phyloP scores from a whole-genome alignment of 2,888 invertebrate genomes.

The Diarsia brunnea region DNA sequence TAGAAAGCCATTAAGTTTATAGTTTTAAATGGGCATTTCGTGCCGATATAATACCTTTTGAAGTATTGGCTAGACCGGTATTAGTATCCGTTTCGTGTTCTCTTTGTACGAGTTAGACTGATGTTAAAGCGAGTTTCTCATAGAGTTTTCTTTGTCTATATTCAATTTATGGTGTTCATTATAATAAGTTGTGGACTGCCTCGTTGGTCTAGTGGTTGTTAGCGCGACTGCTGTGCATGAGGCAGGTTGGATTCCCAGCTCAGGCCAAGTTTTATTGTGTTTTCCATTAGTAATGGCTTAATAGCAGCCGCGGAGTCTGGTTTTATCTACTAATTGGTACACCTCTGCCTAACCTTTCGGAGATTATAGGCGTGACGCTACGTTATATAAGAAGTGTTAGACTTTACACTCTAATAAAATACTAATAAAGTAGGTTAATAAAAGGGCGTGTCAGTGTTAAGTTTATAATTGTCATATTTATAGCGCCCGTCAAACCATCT shows the following conservation, averaged over 20 bases:
- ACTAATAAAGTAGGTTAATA: conserved; percentile 6
- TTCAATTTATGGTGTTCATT: background rate
- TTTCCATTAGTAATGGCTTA: too few relatives aligned
- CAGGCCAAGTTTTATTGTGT: too few relatives aligned
- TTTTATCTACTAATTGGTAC: too few relatives aligned
- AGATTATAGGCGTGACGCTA: too few relatives aligned
- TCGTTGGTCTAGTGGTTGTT: too few relatives aligned
- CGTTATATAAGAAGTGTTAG: background rate
- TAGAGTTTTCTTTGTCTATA: background rate
- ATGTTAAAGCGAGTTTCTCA: background rate
- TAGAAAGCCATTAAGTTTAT: background rate
- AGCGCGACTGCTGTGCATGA: too few relatives aligned
- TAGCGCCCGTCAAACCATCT: conserved; percentile 50
- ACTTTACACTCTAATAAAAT: background rate
- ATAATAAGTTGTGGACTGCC: background rate
- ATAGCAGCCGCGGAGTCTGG: too few relatives aligned
- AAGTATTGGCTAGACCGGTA: background rate
- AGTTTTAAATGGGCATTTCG: background rate
- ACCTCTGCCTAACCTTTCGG: too few relatives aligned
- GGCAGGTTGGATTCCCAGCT: too few relatives aligned
- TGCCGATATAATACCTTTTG: background rate
- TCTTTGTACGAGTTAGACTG: background rate
- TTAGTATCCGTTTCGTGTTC: background rate
- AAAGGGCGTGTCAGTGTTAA: conserved; percentile 29
- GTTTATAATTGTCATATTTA: conserved; percentile 50